Base-by-base conservation (phyloP, 1,140 invertebrate species). In the Saccostrea cuccullata region DNA sequence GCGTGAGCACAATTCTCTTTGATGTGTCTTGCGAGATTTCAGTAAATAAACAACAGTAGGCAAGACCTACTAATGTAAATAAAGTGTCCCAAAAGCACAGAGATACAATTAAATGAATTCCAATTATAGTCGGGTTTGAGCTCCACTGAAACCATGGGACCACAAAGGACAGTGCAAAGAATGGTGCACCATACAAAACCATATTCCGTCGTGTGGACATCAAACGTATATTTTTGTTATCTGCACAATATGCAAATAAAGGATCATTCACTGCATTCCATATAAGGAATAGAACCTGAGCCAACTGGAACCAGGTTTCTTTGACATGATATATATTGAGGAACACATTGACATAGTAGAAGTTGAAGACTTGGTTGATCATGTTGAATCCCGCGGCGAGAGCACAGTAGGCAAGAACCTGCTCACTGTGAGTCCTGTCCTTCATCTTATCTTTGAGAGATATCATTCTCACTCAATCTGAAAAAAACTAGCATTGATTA, bases 251-350 rank as follows among this genome's bases (percentile, higher is more conserved):
- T 23, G 95, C 95, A 91, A 95, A 95, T 60, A 95, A 87, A 11
- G 95, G 95, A 86, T 96, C 95, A 88, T 96, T 96, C 70, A 96
- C 89, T 0, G 95, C 93, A 90, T 96, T 96, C 95, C 95, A 96
- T 11, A 95, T 73, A 89, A 96, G 90, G 85, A 94, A 95, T 15
- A 96, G 77, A 9, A 94, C 73, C 88, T 96, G 95, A 8, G 95
- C 91, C 9, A 93, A 86, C 47, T 96, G 95, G 89, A 95, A 95
- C 95, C 95, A 95, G 26, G 88, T 91, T 83, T 95, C 92, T 64
- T 93, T 87, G 20, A 96, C 93, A 60, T 95, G 91, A 88, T 95
- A 96, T 2, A 93, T 82, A 86, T 95, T 95, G 36, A 96, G 89
- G 89, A 95, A 96, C 6, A 95, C 93, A 89, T 95, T 94, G 2